Evolutionary conservation across 2,113 vertebrate species (phyloP), one percentile per base, ranked within the genome.

Genomic region (Echinops telfairi): DNA sequence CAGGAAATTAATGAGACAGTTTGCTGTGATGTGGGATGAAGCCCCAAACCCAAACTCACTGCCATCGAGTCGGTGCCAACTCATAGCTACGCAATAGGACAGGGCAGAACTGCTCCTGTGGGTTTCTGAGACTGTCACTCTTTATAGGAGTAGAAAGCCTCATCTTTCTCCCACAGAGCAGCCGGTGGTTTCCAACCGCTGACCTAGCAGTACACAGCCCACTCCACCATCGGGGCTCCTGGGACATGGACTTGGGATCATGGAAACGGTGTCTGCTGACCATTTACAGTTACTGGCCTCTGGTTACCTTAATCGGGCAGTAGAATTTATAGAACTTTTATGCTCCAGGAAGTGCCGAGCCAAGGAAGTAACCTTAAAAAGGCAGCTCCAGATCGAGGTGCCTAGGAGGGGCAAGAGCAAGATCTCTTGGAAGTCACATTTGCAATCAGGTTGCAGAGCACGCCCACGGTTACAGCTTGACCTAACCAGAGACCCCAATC

Each of bases 331-430:
- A n/a, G 40, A 80, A 87, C 8, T 85, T 88, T 1, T 53, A 78
- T 23, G 27, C 31, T 91, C n/a, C 22, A 83, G 78, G 33, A 91
- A 84, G 70, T 66, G 22, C 31, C 36, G 82, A 68, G 3, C 31
- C 77, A 95, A 83, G 27, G 88, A 92, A 86, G 90, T 64, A 80
- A 68, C 29, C 43, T 87, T 73, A 66, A 92, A 79, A 68, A 76
- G 58, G 77, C 19, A 53, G 8, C 76, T 92, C 31, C 79, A 77
- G 40, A 77, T 20, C 76, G 40, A 90, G 47, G 25, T 81, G 14
- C 40, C 43, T 78, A 64, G 77, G 17, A 77, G 25, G 57, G 38
- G 3, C 9, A 84, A 93, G 71, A 62, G 31, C 23, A 90, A 87
- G 73, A 60, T 29, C 23, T 91, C 57, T 66, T 25, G 23, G 73